Percentiles rank a stretch among this genome's conserved stretches.
These are phyloP conservation scores for Vulpes lagopus DNA, from an alignment of 2,113 vertebrate species.

Conservation along the genomic window DNA sequence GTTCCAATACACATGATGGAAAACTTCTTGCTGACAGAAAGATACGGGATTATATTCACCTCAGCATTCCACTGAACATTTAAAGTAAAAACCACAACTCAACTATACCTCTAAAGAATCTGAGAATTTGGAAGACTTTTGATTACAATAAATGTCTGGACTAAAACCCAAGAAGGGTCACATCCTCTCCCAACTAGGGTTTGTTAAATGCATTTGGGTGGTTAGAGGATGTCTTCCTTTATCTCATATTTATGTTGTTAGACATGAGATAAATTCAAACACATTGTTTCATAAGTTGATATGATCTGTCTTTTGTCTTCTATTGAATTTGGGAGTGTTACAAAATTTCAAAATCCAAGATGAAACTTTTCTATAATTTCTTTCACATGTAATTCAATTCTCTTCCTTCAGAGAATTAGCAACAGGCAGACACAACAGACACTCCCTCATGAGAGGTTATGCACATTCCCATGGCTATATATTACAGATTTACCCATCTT, in stretches of 20 bases:
- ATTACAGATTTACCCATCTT: neutral
- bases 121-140: constrained; percentile 18
- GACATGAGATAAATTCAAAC: constrained; percentile 30
- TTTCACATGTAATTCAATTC: neutral
- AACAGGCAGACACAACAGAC: neutral
- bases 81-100: constrained; percentile 1
- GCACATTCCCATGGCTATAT: neutral
- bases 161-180: neutral
- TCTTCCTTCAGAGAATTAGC: constrained; percentile 16
- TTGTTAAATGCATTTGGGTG: neutral
- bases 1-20: neutral
- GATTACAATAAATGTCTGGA: neutral
- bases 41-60: neutral
- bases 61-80: constrained; percentile 1
- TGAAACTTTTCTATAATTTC: constrained; percentile 37
- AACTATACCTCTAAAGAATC: neutral
- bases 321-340: neutral
- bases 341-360: constrained; percentile 52
- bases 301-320: constrained; percentile 30
- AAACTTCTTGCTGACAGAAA: constrained; percentile 56
- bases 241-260: constrained; percentile 32
- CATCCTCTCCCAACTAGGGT: neutral
- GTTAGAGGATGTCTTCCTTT: constrained; percentile 36
- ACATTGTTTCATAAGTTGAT: neutral
- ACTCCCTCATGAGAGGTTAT: neutral